These are phyloP conservation scores for Mesorhabditis belari DNA, from an alignment of 2,888 invertebrate genomes.

Conservation along the genomic window DNA sequence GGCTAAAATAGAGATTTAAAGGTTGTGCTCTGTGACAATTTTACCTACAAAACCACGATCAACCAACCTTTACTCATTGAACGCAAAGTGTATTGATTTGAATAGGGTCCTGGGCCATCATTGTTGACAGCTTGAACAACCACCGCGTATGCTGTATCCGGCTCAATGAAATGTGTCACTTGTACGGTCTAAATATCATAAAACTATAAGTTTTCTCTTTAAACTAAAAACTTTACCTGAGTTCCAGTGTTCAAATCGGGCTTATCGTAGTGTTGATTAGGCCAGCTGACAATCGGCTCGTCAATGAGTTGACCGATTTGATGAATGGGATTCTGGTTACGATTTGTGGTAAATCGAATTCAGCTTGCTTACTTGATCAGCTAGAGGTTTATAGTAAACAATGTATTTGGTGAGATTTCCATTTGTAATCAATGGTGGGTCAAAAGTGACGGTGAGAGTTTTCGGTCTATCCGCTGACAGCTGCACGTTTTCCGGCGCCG, in stretches of 20 bases:
- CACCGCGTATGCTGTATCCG: slow-evolving; percentile 50
- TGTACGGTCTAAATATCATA: slow-evolving; percentile 22
- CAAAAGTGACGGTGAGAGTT: slow-evolving; percentile 45
- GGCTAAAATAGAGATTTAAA: slow-evolving; percentile 17
- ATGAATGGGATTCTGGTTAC: slow-evolving; percentile 27
- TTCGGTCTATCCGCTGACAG: slow-evolving; percentile 44
- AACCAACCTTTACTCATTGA: slow-evolving; percentile 42
- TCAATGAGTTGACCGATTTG: slow-evolving; percentile 50
- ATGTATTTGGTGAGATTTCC: slow-evolving; percentile 51
- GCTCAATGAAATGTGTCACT: slow-evolving; percentile 42
- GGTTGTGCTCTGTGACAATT: not conserved
- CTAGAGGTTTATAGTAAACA: slow-evolving; percentile 50
- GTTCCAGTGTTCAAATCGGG: slow-evolving; percentile 6
- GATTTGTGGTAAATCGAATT: not conserved
- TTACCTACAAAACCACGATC: not conserved
- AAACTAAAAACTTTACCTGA: not conserved
- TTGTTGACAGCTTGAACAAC: slow-evolving; percentile 51
- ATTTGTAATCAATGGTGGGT: slow-evolving; percentile 47
- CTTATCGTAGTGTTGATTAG: slow-evolving; percentile 35
- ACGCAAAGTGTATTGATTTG: slow-evolving; percentile 44
- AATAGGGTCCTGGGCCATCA: slow-evolving; percentile 51
- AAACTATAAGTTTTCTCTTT: too few species aligned
- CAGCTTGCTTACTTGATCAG: slow-evolving; percentile 41
- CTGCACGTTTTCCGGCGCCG: slow-evolving; percentile 46
- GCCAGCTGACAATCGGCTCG: slow-evolving; percentile 48